Base-by-base conservation (phyloP, 1,140 invertebrate species). In the Agraylea sexmaculata region DNA sequence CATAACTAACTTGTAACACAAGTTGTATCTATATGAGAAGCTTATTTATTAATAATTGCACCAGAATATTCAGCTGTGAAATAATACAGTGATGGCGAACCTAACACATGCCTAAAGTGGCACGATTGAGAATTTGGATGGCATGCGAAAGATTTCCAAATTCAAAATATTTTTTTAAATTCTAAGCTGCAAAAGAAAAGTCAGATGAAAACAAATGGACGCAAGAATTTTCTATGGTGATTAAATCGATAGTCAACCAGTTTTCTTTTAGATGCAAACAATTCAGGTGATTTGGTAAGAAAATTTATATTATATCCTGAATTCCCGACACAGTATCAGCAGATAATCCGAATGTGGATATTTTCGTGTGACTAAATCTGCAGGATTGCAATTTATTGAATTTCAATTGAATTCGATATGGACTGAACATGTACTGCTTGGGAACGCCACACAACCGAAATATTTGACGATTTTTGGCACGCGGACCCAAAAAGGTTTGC, bases 281-380 rank as follows among this genome's bases (percentile, higher is more conserved):
- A 30, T 39, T 39, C n/a, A 30, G 35, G 17, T 20, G 22, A 39
- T 43, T 43, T 29, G 27, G 32, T 31, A 27, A 43, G 22, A 43
- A 43, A 38, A 43, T 30, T 39, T 43, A 43, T 39, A 29, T 29
- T 39, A 43, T 39, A 42, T 42, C 38, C 38, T 7, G 25, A 25
- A n/a, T n/a, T n/a, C n/a, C n/a, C n/a, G n/a, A n/a, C 12, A 28
- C 40, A 37, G 4, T 37, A 27, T 16, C 34, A 28, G 28, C 20
- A 16, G 40, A 37, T 7, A 25, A 37, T 11, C 4, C 31, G 10
- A 42, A 37, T 27, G 23, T 42, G 19, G 20, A 37, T n/a, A 37
- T 42, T 27, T 37, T 42, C 16, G 28, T 32, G 28, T 40, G n/a
- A n/a, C n/a, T n/a, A 40, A 25, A 42, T 42, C 31, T 42, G 8